A percentile compares a stretch with the other conserved stretches of the same genome.
Conservation (phyloP, 2,797 vertebrate species). For the Podargus strigoides region DNA sequence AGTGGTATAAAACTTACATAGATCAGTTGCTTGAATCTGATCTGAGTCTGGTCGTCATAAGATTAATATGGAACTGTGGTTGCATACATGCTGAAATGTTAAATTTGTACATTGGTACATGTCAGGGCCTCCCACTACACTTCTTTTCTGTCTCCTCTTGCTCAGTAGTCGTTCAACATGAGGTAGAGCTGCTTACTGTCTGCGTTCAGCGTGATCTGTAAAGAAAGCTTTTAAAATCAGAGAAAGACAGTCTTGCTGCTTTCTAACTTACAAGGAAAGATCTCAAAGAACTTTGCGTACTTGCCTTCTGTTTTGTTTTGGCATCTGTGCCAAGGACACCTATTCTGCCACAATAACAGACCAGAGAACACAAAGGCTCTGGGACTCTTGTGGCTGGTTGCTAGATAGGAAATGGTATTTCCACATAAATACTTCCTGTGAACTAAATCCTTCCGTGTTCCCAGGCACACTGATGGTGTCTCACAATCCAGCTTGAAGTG, state of each 20-base stretch:
- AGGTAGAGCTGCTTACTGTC: not conserved
- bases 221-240: not conserved
- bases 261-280: not conserved
- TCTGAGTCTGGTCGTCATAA: not conserved
- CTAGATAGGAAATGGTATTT: not conserved
- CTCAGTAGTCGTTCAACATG: fast-evolving
- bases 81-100: not conserved
- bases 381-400: not conserved
- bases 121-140: not conserved
- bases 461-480: not conserved
- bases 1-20: not conserved
- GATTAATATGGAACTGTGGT: not conserved
- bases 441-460: not conserved
- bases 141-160: not conserved
- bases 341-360: fast-evolving
- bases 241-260: not conserved
- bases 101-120: not conserved
- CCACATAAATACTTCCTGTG: not conserved
- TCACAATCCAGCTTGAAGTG: not conserved
- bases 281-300: not conserved
- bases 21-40: not conserved
- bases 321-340: not conserved
- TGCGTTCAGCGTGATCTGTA: not conserved
- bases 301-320: not conserved
- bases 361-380: not conserved